phyloP scores from a whole-genome alignment of 64 coral and sea anemone species.

The Montipora foliosa region DNA sequence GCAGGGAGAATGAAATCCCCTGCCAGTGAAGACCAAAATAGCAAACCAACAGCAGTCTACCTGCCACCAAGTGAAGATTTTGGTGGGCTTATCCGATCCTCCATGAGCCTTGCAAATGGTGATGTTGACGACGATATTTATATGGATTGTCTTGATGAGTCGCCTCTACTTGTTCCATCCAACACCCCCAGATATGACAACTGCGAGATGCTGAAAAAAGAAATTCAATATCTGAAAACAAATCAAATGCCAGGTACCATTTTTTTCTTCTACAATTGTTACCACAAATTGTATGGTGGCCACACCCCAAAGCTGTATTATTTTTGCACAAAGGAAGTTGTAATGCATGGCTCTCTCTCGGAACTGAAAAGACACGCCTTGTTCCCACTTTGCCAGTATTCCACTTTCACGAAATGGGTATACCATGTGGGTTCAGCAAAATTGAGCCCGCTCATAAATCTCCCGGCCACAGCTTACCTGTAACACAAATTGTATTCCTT shows the following conservation, averaged over 20 bases:
- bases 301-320: background rate
- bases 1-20: background rate
- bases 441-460: too few species aligned
- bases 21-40: background rate
- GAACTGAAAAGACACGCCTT: too few species aligned
- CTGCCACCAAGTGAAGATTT: background rate
- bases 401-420: too few species aligned
- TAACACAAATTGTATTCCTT: too few species aligned
- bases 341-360: background rate
- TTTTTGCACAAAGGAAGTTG: background rate
- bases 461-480: too few species aligned
- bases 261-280: background rate
- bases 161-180: background rate
- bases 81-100: background rate
- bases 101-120: background rate
- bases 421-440: too few species aligned
- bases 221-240: background rate
- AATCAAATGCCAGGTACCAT: conserved; percentile 11
- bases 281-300: background rate
- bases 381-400: too few species aligned
- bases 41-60: background rate
- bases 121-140: background rate
- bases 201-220: conserved; percentile 2
- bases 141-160: background rate
- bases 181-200: background rate